A percentile compares a stretch with the other conserved stretches of the same genome.
Conservation (phyloP, 92 coral and sea anemone species). For the Paragorgia papillata region DNA sequence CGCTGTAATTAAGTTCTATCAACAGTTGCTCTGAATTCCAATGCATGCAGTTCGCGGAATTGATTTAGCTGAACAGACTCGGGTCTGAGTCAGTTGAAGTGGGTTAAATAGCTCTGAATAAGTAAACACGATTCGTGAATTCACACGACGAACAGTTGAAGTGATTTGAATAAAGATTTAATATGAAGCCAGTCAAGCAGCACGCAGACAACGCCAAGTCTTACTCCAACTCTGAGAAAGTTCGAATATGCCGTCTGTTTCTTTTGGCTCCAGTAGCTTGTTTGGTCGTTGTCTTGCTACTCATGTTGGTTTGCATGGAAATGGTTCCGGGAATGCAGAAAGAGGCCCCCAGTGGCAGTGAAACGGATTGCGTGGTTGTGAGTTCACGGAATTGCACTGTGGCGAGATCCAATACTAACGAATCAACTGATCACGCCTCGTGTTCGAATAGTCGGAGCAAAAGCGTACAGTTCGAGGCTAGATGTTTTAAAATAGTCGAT, state of each 20-base stretch:
- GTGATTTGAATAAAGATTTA: too few relatives aligned
- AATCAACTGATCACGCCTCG: not conserved
- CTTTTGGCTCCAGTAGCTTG: constrained; percentile 19
- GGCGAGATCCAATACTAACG: not conserved
- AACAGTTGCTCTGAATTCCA: too few relatives aligned
- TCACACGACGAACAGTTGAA: too few relatives aligned
- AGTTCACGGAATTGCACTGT: not conserved
- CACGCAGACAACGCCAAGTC: too few relatives aligned
- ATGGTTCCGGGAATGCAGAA: not conserved
- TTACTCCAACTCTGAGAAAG: constrained; percentile 10
- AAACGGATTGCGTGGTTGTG: not conserved
- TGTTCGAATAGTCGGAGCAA: not conserved
- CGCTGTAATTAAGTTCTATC: too few relatives aligned
- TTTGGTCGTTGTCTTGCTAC: not conserved
- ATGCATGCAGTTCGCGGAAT: too few relatives aligned
- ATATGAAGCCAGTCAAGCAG: too few relatives aligned
- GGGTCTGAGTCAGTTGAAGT: too few relatives aligned
- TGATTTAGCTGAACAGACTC: too few relatives aligned
- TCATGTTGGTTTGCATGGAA: constrained; percentile 5
- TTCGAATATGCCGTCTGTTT: constrained; percentile 21
- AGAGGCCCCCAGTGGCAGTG: not conserved
- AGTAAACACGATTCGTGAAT: too few relatives aligned
- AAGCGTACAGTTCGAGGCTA: too few relatives aligned
- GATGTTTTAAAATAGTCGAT: not conserved
- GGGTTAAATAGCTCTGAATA: too few relatives aligned